Conservation (phyloP, 2,797 vertebrate species). For the Columba guinea region DNA sequence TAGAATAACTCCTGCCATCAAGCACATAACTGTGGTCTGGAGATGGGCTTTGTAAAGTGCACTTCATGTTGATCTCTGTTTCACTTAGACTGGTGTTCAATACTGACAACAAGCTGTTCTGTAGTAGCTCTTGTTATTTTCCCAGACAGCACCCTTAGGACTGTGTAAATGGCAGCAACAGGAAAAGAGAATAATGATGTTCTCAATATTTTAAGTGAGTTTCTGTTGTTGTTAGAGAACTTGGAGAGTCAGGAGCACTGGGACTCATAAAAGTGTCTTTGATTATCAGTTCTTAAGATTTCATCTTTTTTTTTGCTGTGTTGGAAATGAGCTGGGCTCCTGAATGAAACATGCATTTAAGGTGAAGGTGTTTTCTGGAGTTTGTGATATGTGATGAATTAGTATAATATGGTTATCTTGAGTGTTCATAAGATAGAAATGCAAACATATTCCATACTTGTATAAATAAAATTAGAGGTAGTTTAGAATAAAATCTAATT, state of each 20-base stretch:
- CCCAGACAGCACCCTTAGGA: constrained; percentile 50
- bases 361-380: neutral
- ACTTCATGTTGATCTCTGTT: constrained; percentile 49
- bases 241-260: constrained; percentile 24
- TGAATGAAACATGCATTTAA: neutral
- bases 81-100: constrained; percentile 15
- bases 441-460: neutral
- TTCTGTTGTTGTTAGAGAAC: constrained; percentile 41
- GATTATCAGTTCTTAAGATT: constrained; percentile 50
- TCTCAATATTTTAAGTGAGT: neutral
- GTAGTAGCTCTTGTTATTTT: constrained; percentile 45
- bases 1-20: constrained; percentile 38
- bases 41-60: constrained; percentile 11
- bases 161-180: constrained; percentile 10
- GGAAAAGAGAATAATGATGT: neutral
- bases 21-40: neutral
- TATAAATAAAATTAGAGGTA: neutral
- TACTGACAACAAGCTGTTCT: constrained; percentile 32
- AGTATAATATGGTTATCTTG: neutral
- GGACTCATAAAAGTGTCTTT: constrained; percentile 50
- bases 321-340: neutral
- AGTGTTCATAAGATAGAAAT: neutral
- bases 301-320: neutral
- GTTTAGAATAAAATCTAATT: neutral
- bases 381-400: neutral